Evolutionary conservation across 2,888 invertebrate genomes (phyloP).

Genomic region (Leptothorax acervorum): DNA sequence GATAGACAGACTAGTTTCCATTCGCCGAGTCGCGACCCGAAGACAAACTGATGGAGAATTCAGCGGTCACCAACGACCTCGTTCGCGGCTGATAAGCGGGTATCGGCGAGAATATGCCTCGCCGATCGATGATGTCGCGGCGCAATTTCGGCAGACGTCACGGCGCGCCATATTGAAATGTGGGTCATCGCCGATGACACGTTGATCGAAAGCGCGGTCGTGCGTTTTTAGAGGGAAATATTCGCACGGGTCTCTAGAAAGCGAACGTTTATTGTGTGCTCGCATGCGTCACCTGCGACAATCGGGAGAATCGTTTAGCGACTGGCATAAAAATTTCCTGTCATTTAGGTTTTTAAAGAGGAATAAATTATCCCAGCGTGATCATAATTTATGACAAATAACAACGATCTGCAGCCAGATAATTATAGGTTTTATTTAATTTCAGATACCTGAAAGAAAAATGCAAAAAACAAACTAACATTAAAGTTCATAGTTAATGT

Average conservation of each 20-base stretch:
- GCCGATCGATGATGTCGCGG: slow-evolving; percentile 35
- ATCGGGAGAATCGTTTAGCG: background rate
- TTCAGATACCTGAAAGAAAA: background rate
- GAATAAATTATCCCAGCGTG: background rate
- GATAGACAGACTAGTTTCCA: background rate
- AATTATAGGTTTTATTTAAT: background rate
- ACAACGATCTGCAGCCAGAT: background rate
- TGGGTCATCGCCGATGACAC: slow-evolving; percentile 40
- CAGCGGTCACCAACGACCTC: slow-evolving; percentile 7
- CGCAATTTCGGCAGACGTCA: slow-evolving; percentile 44
- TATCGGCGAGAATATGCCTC: slow-evolving; percentile 8
- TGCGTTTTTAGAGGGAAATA: slow-evolving; percentile 1
- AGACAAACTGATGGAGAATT: slow-evolving; percentile 2
- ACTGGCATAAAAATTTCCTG: background rate
- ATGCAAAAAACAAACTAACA: background rate
- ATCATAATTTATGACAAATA: background rate
- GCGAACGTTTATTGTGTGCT: slow-evolving; percentile 22
- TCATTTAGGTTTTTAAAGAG: background rate
- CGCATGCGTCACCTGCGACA: slow-evolving; percentile 17
- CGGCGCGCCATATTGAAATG: slow-evolving; percentile 30
- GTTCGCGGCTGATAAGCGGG: slow-evolving; percentile 20
- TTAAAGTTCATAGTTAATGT: background rate
- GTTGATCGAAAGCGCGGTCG: slow-evolving; percentile 21
- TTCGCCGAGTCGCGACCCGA: background rate
- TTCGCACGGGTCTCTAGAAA: slow-evolving; percentile 10